Percentiles rank a stretch among this genome's conserved stretches.
Conservation (phyloP, 2,797 vertebrate genomes). For the Scleropages formosus region DNA sequence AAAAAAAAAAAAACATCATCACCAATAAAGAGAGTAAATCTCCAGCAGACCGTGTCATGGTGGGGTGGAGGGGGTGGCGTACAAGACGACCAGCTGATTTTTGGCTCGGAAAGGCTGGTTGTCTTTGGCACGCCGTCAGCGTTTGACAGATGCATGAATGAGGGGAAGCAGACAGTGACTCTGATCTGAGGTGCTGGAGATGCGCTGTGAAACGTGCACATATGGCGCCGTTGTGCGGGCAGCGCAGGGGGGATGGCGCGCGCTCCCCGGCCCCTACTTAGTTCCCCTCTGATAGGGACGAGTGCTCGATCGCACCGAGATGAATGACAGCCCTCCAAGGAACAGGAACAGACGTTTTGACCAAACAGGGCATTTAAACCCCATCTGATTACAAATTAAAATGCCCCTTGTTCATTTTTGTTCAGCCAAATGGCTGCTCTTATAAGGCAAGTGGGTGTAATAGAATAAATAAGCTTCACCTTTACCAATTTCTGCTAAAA, state of each 20-base stretch:
- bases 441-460: conserved; percentile 10
- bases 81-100: conserved; percentile 5
- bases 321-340: conserved; percentile 24
- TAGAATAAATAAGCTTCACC: background rate
- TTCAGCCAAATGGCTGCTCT: conserved; percentile 17
- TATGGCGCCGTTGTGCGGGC: conserved; percentile 21
- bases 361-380: conserved; percentile 3
- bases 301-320: conserved; percentile 14
- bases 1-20: conserved; percentile 8
- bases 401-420: background rate
- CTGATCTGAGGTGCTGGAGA: conserved; percentile 30
- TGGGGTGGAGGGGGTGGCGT: background rate
- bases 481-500: background rate
- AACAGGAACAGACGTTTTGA: background rate
- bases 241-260: background rate
- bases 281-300: conserved; percentile 13
- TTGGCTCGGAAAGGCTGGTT: conserved; percentile 19
- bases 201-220: conserved; percentile 24
- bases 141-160: conserved; percentile 52
- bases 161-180: conserved; percentile 49
- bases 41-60: background rate
- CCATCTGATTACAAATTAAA: conserved; percentile 30
- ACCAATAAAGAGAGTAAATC: conserved; percentile 6
- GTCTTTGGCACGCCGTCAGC: conserved; percentile 44
- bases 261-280: background rate